Base-by-base conservation (phyloP, 2,113 vertebrate genomes). In the Penelope pileata region DNA sequence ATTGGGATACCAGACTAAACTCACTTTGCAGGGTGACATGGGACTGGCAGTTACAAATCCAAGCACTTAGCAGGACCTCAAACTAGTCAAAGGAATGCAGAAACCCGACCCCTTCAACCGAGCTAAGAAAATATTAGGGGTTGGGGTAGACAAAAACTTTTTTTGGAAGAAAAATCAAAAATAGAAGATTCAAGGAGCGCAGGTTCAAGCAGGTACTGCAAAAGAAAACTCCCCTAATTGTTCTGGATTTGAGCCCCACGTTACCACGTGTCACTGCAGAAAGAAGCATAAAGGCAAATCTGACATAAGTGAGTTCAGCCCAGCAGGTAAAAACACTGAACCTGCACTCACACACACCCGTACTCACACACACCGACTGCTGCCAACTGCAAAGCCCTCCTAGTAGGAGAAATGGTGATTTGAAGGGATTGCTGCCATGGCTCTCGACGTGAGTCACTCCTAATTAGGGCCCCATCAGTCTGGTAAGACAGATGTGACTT, bases 321-420 rank as follows among this genome's bases (percentile, higher is more conserved):
- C 48, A 91, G 66, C 21, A 84, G 24, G 45, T 60, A 38, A 75
- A 88, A 84, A 34, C 43, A 67, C 26, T 67, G 54, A 74, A 63
- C 5, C 12, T 42, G 2, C 10, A 54, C 62, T 62, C 77, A 79
- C 69, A 50, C 24, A 7, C 18, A 40, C 12, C 30, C 11, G 34
- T 1, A 1, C 5, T 30, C 0, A 3, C 22, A 63, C 40, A 73
- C 21, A 24, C 3, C 68, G 22, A 69, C 30, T 3, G 11, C 1
- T 50, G 23, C n/a, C 53, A 73, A 18, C 21, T 63, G 60, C 53
- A 72, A 24, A 59, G 29, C 16, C 15, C 32, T 93, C 45, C 54
- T 63, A 30, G 30, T 26, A 90, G 30, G 58, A 42, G 9, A 17
- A 90, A 47, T 11, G 12, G 19, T 53, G 27, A 72, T 78, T 75